A percentile compares a stretch with the other conserved stretches of the same genome.
These are phyloP conservation scores for Bryconaethiops microstoma DNA, from an alignment of 2,797 vertebrate species.

Conservation along the genomic window DNA sequence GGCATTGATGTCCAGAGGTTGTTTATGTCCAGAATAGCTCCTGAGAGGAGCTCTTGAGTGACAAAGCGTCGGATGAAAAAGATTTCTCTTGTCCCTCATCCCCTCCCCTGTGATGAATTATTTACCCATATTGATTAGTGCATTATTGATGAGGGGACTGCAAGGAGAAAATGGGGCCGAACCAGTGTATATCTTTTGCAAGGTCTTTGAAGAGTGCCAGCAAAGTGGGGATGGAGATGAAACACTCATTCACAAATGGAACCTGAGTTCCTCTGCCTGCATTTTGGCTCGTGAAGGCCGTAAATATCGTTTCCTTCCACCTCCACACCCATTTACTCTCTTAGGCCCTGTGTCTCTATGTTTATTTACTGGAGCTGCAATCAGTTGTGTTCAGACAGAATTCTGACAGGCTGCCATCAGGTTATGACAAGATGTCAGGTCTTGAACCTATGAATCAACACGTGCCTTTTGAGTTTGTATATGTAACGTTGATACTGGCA, in stretches of 20 bases:
- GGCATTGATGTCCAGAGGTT: not conserved
- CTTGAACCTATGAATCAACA: too few relatives aligned
- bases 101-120: slow-evolving; percentile 27
- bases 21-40: not conserved
- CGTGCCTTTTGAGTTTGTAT: too few relatives aligned
- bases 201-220: slow-evolving; percentile 1
- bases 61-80: slow-evolving; percentile 16
- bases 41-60: not conserved
- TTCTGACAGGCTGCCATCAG: not conserved
- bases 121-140: slow-evolving; percentile 40
- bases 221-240: not conserved
- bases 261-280: not conserved
- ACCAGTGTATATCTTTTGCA: not conserved
- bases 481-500: too few relatives aligned
- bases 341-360: not conserved
- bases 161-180: slow-evolving; percentile 5
- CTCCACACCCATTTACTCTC: slow-evolving; percentile 3
- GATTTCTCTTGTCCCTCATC: not conserved
- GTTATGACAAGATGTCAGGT: too few relatives aligned
- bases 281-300: not conserved
- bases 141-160: slow-evolving; percentile 47
- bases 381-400: not conserved
- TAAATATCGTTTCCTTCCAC: not conserved
- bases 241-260: slow-evolving; percentile 23
- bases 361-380: slow-evolving; percentile 30